phyloP scores from a whole-genome alignment of 2,797 vertebrate genomes.

The Distichodus sexfasciatus region DNA sequence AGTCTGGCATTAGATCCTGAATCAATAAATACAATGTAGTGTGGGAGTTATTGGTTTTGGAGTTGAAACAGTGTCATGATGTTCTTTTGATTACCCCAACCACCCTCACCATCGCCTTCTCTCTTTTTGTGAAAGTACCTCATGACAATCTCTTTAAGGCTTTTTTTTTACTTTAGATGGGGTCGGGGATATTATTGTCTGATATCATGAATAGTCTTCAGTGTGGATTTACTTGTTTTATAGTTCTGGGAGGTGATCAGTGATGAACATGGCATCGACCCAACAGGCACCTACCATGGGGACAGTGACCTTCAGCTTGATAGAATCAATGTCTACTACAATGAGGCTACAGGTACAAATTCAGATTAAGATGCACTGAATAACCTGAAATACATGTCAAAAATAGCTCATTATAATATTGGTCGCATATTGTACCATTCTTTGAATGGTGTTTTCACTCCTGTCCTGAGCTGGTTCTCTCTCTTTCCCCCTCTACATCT shows the following conservation, averaged over 20 bases:
- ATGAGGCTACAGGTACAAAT: constrained; percentile 76
- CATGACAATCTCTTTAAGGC: not conserved
- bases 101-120: not conserved
- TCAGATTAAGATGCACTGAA: too few species aligned
- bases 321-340: constrained; percentile 83
- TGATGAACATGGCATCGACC: constrained; percentile 82
- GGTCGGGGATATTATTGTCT: not conserved
- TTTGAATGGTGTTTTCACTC: not conserved
- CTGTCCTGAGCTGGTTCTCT: constrained; percentile 52
- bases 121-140: not conserved
- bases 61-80: not conserved
- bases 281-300: constrained; percentile 80
- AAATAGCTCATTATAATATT: not conserved
- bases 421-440: not conserved
- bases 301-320: constrained; percentile 84
- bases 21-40: constrained; percentile 5
- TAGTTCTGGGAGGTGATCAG: constrained; percentile 87
- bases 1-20: not conserved
- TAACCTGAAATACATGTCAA: too few species aligned
- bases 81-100: not conserved
- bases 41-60: not conserved
- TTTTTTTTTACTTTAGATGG: not conserved
- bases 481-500: not conserved
- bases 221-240: constrained; percentile 45
- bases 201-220: not conserved